phyloP scores from a whole-genome alignment of 2,113 vertebrate genomes.

The Crocuta crocuta region DNA sequence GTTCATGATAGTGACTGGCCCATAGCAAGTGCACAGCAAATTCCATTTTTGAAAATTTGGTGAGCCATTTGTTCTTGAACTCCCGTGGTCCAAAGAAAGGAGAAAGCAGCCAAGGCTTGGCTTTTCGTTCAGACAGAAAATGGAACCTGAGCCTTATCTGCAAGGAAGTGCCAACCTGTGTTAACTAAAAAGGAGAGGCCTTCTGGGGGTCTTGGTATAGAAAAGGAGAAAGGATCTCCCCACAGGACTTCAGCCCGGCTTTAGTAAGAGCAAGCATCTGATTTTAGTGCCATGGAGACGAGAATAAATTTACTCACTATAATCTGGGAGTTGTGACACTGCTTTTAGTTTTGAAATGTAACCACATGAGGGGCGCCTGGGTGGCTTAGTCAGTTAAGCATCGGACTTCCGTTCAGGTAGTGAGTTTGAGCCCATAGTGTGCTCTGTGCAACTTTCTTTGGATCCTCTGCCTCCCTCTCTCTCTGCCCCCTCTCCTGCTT shows the following conservation, averaged over 20 bases:
- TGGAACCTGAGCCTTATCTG: slow-evolving; percentile 4
- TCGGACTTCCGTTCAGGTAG: too few species aligned
- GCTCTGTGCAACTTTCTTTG: too few species aligned
- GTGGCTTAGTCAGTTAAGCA: too few species aligned
- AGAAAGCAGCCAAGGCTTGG: neutral
- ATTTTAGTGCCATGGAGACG: neutral
- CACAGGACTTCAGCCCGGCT: neutral
- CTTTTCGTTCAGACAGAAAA: slow-evolving; percentile 21
- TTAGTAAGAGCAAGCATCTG: slow-evolving; percentile 9
- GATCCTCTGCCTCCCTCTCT: too few species aligned
- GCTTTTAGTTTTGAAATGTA: neutral
- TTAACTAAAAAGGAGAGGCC: neutral
- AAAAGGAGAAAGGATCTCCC: neutral
- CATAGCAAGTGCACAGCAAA: neutral
- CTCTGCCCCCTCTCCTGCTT: too few species aligned
- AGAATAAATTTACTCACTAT: neutral
- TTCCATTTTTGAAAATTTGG: neutral
- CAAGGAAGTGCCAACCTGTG: neutral
- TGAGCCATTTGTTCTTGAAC: neutral
- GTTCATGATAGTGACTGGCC: neutral
- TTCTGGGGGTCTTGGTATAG: neutral
- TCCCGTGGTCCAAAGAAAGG: neutral
- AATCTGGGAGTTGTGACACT: neutral
- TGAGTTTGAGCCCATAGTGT: too few species aligned
- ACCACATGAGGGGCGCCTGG: neutral